Percentiles rank a stretch among this genome's conserved stretches.
These are phyloP conservation scores for Uromys caudimaculatus DNA, from an alignment of 2,797 vertebrate species.

Conservation along the genomic window DNA sequence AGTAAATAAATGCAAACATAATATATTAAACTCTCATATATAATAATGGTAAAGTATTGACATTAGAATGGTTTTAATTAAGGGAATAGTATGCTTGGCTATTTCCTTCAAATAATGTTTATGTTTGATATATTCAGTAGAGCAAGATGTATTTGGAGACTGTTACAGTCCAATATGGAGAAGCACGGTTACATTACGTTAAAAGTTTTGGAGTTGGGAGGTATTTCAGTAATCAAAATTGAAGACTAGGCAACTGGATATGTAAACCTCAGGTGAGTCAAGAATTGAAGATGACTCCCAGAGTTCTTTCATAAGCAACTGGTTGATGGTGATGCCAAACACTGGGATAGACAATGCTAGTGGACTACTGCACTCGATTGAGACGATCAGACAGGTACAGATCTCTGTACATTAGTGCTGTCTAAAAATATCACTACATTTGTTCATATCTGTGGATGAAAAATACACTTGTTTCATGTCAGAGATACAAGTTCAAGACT, in stretches of 20 bases:
- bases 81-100: background rate
- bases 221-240: background rate
- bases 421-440: background rate
- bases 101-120: background rate
- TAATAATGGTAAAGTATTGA: background rate
- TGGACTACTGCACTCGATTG: background rate
- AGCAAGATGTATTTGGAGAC: background rate
- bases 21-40: background rate
- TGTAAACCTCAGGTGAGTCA: background rate
- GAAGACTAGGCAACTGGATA: background rate
- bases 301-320: conserved; percentile 29
- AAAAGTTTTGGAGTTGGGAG: background rate
- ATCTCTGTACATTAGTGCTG: background rate
- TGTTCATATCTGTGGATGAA: background rate
- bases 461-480: background rate
- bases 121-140: background rate
- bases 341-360: background rate
- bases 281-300: background rate
- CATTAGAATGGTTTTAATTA: background rate
- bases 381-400: background rate
- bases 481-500: background rate
- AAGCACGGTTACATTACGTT: background rate
- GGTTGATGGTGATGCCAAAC: background rate
- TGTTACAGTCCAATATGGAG: background rate
- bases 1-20: background rate